Base-by-base conservation (phyloP, 2,113 vertebrate species). In the Hepsetus odoe region DNA sequence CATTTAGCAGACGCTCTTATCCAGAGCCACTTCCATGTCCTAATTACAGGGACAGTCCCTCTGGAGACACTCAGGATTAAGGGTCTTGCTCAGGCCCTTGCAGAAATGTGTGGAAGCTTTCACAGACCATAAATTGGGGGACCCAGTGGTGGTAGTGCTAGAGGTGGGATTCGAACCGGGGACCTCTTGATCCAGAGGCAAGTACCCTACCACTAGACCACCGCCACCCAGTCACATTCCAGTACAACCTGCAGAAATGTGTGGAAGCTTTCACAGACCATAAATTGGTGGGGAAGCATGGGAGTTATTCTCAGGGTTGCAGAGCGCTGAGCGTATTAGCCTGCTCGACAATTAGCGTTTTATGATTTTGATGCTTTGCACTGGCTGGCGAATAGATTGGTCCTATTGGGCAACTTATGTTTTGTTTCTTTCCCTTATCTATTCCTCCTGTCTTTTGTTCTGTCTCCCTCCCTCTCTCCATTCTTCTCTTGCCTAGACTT, bases 331-430 rank as follows among this genome's bases (percentile, higher is more conserved):
- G 73, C 24, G 22, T 74, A 59, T 53, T 42, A 53, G 53, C 28
- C 32, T 20, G 56, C 51, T 74, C 56, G 64, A 55, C 71, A 78
- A 70, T 74, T 78, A 73, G 10, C 42, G 14, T 49, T 65, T 68
- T 73, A 70, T 72, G 69, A 78, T 78, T 67, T 62, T 24, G 70
- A 49, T 78, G 62, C 62, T 82, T 69, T 53, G 26, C 58, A 40
- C 40, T 20, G 67, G 13, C 64, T 72, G 58, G 49, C 74, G 72
- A 72, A n/a, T 70, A 58, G 72, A 72, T 65, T 53, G 66, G 24
- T 58, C 38, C 18, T 72, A 35, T 76, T 8, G n/a, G 55, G 42
- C 53, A 26, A 35, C 42, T 42, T 59, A 59, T 67, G 59, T 13
- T 20, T 32, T n/a, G 46, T 61, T 40, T 11, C n/a, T 1, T 0